These are phyloP conservation scores for Temnothorax ravouxi DNA, from an alignment of 2,888 invertebrate genomes.

Conservation along the genomic window DNA sequence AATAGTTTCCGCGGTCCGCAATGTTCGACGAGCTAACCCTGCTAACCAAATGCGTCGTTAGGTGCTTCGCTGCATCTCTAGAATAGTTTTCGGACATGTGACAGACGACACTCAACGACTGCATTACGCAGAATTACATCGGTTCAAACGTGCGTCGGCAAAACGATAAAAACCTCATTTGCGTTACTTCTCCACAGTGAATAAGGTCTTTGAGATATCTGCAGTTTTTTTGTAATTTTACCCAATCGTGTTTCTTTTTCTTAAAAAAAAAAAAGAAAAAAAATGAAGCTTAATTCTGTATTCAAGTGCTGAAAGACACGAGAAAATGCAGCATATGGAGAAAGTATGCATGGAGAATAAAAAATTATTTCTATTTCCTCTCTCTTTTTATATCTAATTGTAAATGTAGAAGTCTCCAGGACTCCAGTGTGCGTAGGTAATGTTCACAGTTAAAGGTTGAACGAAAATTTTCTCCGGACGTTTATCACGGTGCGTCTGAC, in stretches of 20 bases:
- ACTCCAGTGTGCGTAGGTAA: not conserved
- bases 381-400: not conserved
- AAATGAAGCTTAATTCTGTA: not conserved
- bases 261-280: not conserved
- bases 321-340: not conserved
- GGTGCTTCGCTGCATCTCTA: not conserved
- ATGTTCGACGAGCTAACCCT: slow-evolving; percentile 41
- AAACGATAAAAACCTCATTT: not conserved
- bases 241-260: not conserved
- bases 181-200: not conserved
- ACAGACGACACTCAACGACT: not conserved
- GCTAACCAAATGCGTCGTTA: slow-evolving; percentile 13
- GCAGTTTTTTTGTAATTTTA: not conserved
- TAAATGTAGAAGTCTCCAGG: not conserved
- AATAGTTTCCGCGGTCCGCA: slow-evolving; percentile 66
- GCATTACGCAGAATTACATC: not conserved
- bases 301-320: not conserved
- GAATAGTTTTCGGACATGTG: slow-evolving; percentile 4
- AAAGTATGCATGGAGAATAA: not conserved
- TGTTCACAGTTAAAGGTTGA: not conserved
- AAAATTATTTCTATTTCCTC: not conserved
- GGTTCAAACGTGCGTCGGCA: not conserved
- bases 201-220: not conserved
- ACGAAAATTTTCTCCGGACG: not conserved
- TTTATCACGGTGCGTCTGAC: not conserved